phyloP scores from a whole-genome alignment of 2,888 invertebrate species.

The Dioctria linearis region DNA sequence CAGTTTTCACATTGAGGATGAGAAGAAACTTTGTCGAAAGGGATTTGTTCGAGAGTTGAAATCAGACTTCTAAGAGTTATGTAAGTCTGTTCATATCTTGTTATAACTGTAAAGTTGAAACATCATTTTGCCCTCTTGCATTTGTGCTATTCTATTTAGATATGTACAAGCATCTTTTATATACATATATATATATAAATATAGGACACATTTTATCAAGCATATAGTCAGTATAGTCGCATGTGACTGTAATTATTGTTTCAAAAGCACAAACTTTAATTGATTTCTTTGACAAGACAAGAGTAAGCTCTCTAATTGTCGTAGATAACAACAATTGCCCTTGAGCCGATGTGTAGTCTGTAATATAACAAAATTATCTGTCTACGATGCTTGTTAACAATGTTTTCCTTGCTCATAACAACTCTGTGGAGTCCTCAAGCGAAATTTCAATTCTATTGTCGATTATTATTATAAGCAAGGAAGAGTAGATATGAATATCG shows the following conservation, averaged over 20 bases:
- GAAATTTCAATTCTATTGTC: not conserved
- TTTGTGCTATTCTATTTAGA: no score
- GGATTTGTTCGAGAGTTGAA: constrained; percentile 13
- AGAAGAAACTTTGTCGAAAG: constrained; percentile 12
- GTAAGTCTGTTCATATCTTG: not conserved
- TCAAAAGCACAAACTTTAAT: constrained; percentile 9
- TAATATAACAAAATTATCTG: constrained; percentile 22
- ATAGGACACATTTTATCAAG: no score
- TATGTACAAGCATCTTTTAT: not conserved
- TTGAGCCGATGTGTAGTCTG: not conserved
- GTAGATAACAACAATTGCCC: not conserved
- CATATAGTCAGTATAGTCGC: no score
- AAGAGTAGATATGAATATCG: no score
- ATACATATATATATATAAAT: no score
- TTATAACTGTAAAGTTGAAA: constrained; percentile 2
- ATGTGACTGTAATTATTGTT: constrained; percentile 11
- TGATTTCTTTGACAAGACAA: constrained; percentile 20
- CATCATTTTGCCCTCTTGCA: not conserved
- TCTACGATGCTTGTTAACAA: constrained; percentile 16
- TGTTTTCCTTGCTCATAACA: constrained; percentile 1
- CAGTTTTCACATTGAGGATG: not conserved
- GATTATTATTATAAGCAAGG: not conserved
- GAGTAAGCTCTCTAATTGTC: constrained; percentile 11
- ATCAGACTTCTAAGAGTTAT: not conserved
- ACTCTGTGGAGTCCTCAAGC: not conserved